phyloP scores from a whole-genome alignment of 2,113 vertebrate genomes.

The Pelvicachromis taeniatus region DNA sequence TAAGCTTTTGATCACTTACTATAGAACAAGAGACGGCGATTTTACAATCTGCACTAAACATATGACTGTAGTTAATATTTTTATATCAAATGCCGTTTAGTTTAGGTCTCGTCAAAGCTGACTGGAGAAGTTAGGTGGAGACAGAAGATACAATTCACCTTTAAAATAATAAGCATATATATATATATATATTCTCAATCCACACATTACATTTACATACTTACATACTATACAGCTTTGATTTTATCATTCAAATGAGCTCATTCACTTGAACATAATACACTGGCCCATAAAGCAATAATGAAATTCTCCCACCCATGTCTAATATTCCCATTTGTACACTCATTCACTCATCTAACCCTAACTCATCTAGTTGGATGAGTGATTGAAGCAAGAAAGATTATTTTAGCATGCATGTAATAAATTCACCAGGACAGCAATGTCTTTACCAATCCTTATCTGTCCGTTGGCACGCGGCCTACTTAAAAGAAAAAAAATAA shows the following conservation, averaged over 20 bases:
- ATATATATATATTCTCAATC: neutral
- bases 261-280: conserved; percentile 11
- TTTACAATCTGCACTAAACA: neutral
- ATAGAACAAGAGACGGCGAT: neutral
- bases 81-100: neutral
- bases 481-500: neutral
- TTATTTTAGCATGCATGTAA: conserved; percentile 26
- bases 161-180: neutral
- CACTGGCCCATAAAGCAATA: conserved; percentile 1
- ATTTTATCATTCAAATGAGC: neutral
- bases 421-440: conserved; percentile 9
- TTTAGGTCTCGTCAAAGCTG: neutral
- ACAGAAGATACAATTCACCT: neutral
- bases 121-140: neutral
- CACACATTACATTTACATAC: neutral
- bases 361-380: neutral
- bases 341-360: conserved; percentile 13
- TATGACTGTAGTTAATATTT: neutral
- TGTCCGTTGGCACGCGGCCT: neutral
- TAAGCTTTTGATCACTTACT: neutral
- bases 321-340: conserved; percentile 37
- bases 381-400: neutral
- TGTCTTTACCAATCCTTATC: conserved; percentile 27
- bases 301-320: conserved; percentile 30
- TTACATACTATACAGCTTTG: neutral